phyloP scores from a whole-genome alignment of 2,888 invertebrate genomes.

The Allophyes oxyacanthae region DNA sequence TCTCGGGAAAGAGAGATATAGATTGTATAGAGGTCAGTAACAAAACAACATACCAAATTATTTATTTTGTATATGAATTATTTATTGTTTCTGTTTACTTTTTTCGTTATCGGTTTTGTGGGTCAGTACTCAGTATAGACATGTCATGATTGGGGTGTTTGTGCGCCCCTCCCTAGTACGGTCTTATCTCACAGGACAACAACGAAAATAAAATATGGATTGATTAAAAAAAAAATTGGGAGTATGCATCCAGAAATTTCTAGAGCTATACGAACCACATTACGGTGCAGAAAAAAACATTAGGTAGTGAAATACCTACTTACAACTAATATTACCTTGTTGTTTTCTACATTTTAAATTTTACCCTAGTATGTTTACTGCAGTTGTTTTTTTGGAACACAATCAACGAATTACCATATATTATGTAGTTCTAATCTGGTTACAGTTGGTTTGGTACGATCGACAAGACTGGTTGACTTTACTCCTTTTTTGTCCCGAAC shows the following conservation, averaged over 20 bases:
- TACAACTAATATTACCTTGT: background rate
- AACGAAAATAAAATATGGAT: slow-evolving; percentile 5
- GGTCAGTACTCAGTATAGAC: slow-evolving; percentile 77
- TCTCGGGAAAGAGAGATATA: slow-evolving; percentile 45
- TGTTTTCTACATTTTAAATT: background rate
- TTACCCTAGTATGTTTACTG: background rate
- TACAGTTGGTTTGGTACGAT: slow-evolving; percentile 37
- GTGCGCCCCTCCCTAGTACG: slow-evolving; percentile 64
- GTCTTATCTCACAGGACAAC: slow-evolving; percentile 58
- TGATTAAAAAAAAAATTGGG: no score
- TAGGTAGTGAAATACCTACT: no score
- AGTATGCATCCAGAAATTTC: background rate
- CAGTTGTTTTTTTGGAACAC: slow-evolving; percentile 10
- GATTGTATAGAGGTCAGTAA: slow-evolving; percentile 78
- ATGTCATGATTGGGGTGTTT: slow-evolving; percentile 72
- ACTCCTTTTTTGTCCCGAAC: slow-evolving; percentile 43
- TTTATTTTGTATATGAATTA: slow-evolving; percentile 79
- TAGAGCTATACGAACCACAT: background rate
- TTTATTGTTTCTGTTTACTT: slow-evolving; percentile 83
- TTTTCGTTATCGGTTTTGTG: slow-evolving; percentile 81
- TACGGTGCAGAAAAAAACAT: no score
- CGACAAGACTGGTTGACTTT: slow-evolving; percentile 26
- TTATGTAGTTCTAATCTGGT: slow-evolving; percentile 33
- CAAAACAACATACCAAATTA: slow-evolving; percentile 79
- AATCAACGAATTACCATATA: slow-evolving; percentile 32